These are phyloP conservation scores for Bhutanitis thaidina DNA, from an alignment of 2,888 invertebrate genomes.

Conservation along the genomic window DNA sequence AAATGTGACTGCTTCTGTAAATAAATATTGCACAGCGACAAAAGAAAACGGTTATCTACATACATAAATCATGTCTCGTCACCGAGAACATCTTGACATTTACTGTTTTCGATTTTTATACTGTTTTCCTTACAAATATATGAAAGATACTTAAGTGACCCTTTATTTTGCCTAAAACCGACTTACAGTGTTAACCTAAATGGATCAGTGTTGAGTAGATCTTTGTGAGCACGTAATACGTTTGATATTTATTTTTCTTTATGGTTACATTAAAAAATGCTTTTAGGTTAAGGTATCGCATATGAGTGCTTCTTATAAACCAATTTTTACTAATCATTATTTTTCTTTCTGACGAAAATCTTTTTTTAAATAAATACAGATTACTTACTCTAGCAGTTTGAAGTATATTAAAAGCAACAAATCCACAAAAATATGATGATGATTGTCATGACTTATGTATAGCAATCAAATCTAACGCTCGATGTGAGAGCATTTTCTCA, in stretches of 20 bases:
- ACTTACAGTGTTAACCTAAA: slow-evolving; percentile 18
- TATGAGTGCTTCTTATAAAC: too few species aligned
- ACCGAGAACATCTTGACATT: slow-evolving; percentile 6
- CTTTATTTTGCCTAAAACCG: slow-evolving; percentile 21
- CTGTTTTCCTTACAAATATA: slow-evolving; percentile 11
- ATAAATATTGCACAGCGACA: background rate
- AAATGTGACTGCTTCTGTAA: too few species aligned
- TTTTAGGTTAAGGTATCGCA: background rate
- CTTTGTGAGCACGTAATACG: slow-evolving; percentile 11
- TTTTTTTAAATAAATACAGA: too few species aligned
- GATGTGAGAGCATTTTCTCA: slow-evolving; percentile 49
- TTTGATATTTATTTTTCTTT: slow-evolving; percentile 10
- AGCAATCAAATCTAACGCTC: slow-evolving; percentile 71
- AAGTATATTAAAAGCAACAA: slow-evolving; percentile 39
- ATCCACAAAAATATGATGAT: slow-evolving; percentile 66
- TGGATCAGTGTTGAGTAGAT: slow-evolving; percentile 17
- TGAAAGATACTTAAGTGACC: slow-evolving; percentile 20
- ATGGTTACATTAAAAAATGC: slow-evolving; percentile 1
- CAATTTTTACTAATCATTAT: too few species aligned
- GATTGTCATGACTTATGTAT: slow-evolving; percentile 55
- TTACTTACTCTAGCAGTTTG: background rate
- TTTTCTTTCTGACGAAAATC: too few species aligned
- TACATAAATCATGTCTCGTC: background rate
- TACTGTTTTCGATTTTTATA: slow-evolving; percentile 11
- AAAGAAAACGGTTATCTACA: background rate